Evolutionary conservation across 1,140 invertebrate species (phyloP).

Genomic region (Tetramorium parvispinum): DNA sequence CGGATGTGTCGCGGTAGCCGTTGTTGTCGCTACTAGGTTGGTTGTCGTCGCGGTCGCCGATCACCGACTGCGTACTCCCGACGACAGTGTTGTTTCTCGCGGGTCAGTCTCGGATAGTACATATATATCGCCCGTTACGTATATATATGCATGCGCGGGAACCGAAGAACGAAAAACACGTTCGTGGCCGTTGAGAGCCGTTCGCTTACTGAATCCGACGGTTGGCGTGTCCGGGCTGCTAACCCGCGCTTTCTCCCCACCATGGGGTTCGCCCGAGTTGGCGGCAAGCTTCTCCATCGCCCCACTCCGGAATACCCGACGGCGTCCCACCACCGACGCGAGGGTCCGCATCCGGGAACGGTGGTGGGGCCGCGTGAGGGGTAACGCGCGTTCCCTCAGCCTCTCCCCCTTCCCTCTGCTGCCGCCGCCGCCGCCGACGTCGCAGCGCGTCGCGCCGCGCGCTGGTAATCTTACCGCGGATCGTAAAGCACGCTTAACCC

Average conservation of each 20-base stretch:
- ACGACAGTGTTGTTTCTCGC: constrained; percentile 66
- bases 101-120: constrained; percentile 71
- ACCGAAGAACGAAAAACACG: constrained; percentile 76
- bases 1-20: constrained; percentile 68
- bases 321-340: constrained; percentile 8
- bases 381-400: constrained; percentile 11
- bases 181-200: constrained; percentile 79
- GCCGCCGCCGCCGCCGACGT: constrained; percentile 27
- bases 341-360: constrained; percentile 67
- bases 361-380: constrained; percentile 53
- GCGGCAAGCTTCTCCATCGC: constrained; percentile 73
- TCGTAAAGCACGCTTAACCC: constrained; percentile 75
- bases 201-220: constrained; percentile 84
- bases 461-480: constrained; percentile 74
- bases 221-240: constrained; percentile 80
- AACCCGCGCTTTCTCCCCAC: constrained; percentile 84
- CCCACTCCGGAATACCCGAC: constrained; percentile 13
- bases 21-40: constrained; percentile 31
- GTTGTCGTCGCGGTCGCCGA: constrained; percentile 56
- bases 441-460: constrained; percentile 10
- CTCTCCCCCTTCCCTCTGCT: not conserved
- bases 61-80: constrained; percentile 69
- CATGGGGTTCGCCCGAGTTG: constrained; percentile 63
- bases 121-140: constrained; percentile 34
- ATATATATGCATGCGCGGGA: constrained; percentile 73